Conservation (phyloP, 2,888 invertebrate genomes). For the Lasiommata megera region DNA sequence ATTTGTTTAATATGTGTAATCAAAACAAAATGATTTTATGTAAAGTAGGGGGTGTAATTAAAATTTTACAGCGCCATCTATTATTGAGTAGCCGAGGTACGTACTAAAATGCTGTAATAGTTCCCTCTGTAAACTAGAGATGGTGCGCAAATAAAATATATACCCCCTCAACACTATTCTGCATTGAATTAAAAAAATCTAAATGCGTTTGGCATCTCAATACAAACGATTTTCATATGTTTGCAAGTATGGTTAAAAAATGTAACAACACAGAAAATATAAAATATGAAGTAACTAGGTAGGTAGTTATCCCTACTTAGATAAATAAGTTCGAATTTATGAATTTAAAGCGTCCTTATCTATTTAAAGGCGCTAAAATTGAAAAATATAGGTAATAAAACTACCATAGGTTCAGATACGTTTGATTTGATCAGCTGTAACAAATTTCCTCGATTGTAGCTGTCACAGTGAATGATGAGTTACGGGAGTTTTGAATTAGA, state of each 20-base stretch:
- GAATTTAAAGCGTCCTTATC: too few species aligned
- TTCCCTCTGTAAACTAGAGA: conserved; percentile 24
- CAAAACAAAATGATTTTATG: neutral
- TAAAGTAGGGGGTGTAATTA: conserved; percentile 15
- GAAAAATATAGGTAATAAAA: neutral
- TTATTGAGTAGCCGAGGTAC: conserved; percentile 45
- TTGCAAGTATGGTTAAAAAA: too few species aligned
- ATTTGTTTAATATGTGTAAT: neutral
- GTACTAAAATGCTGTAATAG: conserved; percentile 11
- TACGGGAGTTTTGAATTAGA: conserved; percentile 34
- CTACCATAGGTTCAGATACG: neutral
- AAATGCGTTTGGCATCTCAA: too few species aligned
- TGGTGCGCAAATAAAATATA: conserved; percentile 23
- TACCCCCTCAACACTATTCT: too few species aligned
- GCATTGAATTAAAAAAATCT: too few species aligned
- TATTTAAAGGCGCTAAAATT: too few species aligned
- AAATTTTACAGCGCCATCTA: conserved; percentile 58
- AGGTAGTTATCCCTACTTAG: too few species aligned
- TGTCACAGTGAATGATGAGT: conserved; percentile 32
- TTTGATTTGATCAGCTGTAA: conserved; percentile 17
- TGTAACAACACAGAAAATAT: too few species aligned
- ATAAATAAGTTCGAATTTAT: too few species aligned
- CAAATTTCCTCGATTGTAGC: conserved; percentile 17
- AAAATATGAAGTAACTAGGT: too few species aligned
- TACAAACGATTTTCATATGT: too few species aligned